Evolutionary conservation across 2,113 vertebrate genomes (phyloP).

Genomic region (Mungos mungo): DNA sequence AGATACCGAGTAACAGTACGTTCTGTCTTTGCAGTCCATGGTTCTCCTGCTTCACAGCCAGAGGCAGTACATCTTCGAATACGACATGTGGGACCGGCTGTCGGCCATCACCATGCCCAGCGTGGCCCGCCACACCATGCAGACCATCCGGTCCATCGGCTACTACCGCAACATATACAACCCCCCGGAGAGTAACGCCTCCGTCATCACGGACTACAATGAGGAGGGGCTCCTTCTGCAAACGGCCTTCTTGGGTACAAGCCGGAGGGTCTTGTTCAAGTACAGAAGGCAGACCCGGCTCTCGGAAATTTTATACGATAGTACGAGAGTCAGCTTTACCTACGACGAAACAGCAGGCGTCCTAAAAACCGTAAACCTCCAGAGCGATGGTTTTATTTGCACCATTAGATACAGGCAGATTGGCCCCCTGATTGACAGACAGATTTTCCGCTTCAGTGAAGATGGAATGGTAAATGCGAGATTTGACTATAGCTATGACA

Average conservation of each 20-base stretch:
- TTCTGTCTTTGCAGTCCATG: slow-evolving; percentile 91
- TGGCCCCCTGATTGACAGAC: slow-evolving; percentile 95
- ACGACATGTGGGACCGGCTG: slow-evolving; percentile 94
- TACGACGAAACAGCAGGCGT: slow-evolving; percentile 97
- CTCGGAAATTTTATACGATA: slow-evolving; percentile 96
- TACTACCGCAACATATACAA: slow-evolving; percentile 98
- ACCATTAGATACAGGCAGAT: slow-evolving; percentile 98
- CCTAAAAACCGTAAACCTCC: slow-evolving; percentile 97
- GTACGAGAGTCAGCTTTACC: slow-evolving; percentile 97
- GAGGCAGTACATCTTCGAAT: slow-evolving; percentile 98
- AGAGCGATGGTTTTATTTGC: slow-evolving; percentile 98
- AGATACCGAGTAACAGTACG: slow-evolving; percentile 78
- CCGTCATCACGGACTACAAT: slow-evolving; percentile 96
- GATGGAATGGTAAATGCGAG: slow-evolving; percentile 98
- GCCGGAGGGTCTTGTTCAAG: slow-evolving; percentile 94
- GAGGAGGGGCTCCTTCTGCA: slow-evolving; percentile 96
- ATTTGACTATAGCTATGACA: slow-evolving; percentile 99
- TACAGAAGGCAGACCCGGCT: slow-evolving; percentile 96
- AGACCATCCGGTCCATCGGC: slow-evolving; percentile 97
- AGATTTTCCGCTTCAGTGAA: slow-evolving; percentile 99
- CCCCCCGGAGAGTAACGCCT: slow-evolving; percentile 98
- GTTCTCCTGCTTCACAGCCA: slow-evolving; percentile 98
- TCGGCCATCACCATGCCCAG: slow-evolving; percentile 98
- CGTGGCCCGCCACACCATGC: slow-evolving; percentile 97
- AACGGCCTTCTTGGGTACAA: slow-evolving; percentile 94